Conservation (phyloP, 2,797 vertebrate species). For the Mallotus villosus region DNA sequence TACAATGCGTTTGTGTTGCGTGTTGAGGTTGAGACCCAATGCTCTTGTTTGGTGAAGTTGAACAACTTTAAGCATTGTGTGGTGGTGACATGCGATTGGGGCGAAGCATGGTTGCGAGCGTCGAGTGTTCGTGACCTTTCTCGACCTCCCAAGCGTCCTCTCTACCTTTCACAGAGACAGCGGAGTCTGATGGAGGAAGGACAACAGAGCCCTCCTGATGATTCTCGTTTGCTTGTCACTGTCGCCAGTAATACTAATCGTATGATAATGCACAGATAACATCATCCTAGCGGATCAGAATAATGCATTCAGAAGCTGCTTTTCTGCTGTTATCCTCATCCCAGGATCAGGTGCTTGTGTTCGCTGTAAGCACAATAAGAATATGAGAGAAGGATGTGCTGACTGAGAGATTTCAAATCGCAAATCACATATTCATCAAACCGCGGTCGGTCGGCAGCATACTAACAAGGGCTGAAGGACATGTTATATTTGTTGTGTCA, state of each 20-base stretch:
- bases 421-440: constrained; percentile 16
- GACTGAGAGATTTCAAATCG: constrained; percentile 29
- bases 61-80: too few species aligned
- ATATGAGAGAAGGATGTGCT: constrained; percentile 15
- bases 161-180: not conserved
- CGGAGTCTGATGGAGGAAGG: not conserved
- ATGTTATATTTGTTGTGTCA: not conserved
- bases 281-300: constrained; percentile 37
- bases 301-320: constrained; percentile 35
- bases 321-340: constrained; percentile 8
- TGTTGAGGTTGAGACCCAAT: too few species aligned
- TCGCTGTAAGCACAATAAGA: constrained; percentile 16
- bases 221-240: too few species aligned
- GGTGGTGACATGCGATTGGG: too few species aligned
- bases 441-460: constrained; percentile 8
- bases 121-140: not conserved
- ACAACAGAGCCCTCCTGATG: not conserved
- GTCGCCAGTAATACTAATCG: constrained; percentile 15
- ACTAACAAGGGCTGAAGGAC: not conserved
- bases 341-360: not conserved
- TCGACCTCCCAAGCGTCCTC: not conserved
- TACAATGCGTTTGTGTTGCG: too few species aligned
- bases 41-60: too few species aligned
- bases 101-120: too few species aligned
- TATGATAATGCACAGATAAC: constrained; percentile 44